Conservation (phyloP, 1,140 invertebrate genomes). For the Maconellicoccus hirsutus region DNA sequence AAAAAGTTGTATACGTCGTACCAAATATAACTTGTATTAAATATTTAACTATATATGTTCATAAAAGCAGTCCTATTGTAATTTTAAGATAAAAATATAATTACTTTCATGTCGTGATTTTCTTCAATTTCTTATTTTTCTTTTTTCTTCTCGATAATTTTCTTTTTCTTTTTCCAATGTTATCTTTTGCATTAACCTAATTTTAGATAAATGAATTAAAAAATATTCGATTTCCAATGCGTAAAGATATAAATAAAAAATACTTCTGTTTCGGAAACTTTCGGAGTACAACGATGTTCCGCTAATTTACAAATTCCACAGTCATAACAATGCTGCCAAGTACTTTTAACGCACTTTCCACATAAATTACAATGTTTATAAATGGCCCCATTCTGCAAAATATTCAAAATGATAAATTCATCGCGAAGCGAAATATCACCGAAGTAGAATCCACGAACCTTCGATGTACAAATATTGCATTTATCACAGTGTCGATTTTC, state of each 20-base stretch:
- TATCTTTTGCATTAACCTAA: neutral
- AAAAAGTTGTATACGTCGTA: too few relatives aligned
- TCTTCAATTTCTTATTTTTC: neutral
- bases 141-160: neutral
- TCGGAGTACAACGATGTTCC: slow-evolving; percentile 43
- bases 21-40: too few relatives aligned
- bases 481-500: slow-evolving; percentile 64
- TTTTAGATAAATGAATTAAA: too few relatives aligned
- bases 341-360: slow-evolving; percentile 67
- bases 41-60: too few relatives aligned
- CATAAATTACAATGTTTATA: slow-evolving; percentile 67
- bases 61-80: too few relatives aligned
- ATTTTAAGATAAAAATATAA: neutral
- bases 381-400: slow-evolving; percentile 50
- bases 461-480: slow-evolving; percentile 63
- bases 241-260: too few relatives aligned
- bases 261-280: neutral
- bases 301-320: slow-evolving; percentile 54
- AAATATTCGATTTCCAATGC: too few relatives aligned
- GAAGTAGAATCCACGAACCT: slow-evolving; percentile 34
- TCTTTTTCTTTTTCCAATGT: neutral
- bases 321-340: slow-evolving; percentile 60
- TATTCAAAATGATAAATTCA: slow-evolving; percentile 21
- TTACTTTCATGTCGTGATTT: neutral
- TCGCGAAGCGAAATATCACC: neutral